These are phyloP conservation scores for Polietes domitor DNA, from an alignment of 2,888 invertebrate genomes.

Conservation along the genomic window DNA sequence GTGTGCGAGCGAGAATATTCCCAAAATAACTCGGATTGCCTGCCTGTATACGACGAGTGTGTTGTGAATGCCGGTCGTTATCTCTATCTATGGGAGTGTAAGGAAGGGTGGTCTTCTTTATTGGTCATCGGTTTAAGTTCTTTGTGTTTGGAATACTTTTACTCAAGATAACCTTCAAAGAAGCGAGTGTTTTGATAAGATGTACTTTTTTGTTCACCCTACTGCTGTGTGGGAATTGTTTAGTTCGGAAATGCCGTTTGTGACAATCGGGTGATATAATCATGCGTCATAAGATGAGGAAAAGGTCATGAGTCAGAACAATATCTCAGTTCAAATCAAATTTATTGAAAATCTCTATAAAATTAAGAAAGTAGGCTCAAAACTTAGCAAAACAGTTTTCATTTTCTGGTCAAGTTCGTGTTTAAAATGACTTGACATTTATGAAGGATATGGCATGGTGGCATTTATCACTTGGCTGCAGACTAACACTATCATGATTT, in stretches of 20 bases:
- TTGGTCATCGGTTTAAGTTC: constrained; percentile 42
- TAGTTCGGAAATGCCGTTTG: background rate
- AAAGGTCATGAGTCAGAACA: too few relatives aligned
- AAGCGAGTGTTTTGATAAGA: constrained; percentile 27
- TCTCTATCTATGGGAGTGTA: background rate
- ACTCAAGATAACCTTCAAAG: constrained; percentile 47
- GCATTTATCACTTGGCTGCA: too few relatives aligned
- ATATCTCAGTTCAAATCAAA: too few relatives aligned
- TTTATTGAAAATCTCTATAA: too few relatives aligned
- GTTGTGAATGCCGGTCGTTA: background rate
- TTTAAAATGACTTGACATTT: too few relatives aligned
- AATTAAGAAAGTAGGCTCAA: too few relatives aligned
- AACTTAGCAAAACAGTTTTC: too few relatives aligned
- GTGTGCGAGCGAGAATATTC: background rate
- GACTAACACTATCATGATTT: too few relatives aligned
- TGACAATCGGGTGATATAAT: background rate
- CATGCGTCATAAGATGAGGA: too few relatives aligned
- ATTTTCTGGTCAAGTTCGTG: too few relatives aligned
- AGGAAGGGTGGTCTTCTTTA: background rate
- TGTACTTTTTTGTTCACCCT: background rate
- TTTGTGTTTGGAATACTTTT: constrained; percentile 21
- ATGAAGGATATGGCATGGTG: too few relatives aligned
- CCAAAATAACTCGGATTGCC: background rate
- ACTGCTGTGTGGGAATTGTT: background rate
- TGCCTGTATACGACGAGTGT: background rate